Conservation (phyloP, 2,797 vertebrate genomes). For the Acrossocheilus wenchowensis region DNA sequence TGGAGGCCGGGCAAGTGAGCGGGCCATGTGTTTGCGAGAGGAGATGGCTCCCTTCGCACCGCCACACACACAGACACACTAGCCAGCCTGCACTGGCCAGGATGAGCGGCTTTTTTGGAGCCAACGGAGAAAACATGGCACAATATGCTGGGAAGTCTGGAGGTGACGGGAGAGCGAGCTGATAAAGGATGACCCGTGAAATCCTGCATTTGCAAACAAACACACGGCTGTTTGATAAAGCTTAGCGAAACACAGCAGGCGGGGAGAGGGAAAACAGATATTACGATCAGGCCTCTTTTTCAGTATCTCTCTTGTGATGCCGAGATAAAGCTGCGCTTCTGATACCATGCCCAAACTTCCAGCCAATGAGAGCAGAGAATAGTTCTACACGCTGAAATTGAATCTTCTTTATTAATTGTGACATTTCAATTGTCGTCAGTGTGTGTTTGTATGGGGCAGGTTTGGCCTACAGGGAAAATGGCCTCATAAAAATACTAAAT, state of each 20-base stretch:
- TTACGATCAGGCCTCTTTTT: conserved; percentile 50
- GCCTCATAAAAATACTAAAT: background rate
- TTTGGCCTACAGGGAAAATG: background rate
- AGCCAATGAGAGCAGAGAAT: conserved; percentile 40
- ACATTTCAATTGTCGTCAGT: conserved; percentile 22
- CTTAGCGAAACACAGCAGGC: conserved; percentile 53
- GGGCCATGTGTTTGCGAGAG: conserved; percentile 55
- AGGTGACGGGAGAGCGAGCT: conserved; percentile 58
- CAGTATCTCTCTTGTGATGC: conserved; percentile 49
- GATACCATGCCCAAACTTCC: conserved; percentile 49
- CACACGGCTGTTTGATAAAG: conserved; percentile 61
- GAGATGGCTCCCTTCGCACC: conserved; percentile 50
- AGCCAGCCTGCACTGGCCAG: conserved; percentile 53
- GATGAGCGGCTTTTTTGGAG: conserved; percentile 54
- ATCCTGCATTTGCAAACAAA: conserved; percentile 60
- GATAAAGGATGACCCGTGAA: conserved; percentile 61
- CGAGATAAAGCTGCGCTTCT: conserved; percentile 48
- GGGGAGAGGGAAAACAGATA: conserved; percentile 50
- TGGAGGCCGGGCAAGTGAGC: conserved; percentile 42
- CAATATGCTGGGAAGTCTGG: conserved; percentile 62
- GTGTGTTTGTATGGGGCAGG: conserved; percentile 9
- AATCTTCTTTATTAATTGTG: conserved; percentile 30
- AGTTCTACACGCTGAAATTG: conserved; percentile 15
- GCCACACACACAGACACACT: conserved; percentile 50
- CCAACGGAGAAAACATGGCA: conserved; percentile 61